Conservation (phyloP, 2,888 invertebrate species). For the Eristalis intricaria region DNA sequence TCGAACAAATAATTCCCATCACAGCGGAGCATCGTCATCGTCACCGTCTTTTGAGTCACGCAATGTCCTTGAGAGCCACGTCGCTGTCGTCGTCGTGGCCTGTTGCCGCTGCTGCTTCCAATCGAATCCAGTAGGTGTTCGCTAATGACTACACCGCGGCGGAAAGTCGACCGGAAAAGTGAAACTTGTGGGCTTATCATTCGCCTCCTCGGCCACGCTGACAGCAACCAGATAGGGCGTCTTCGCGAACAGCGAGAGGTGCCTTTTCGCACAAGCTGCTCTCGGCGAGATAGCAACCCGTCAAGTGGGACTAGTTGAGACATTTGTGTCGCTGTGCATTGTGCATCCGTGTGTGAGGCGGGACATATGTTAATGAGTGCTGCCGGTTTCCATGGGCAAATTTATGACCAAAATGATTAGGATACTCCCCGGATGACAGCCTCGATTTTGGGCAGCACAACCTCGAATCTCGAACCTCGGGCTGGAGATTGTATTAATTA, state of each 20-base stretch:
- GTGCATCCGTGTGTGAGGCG: neutral
- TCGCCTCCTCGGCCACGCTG: conserved; percentile 30
- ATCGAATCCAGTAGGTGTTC: conserved; percentile 61
- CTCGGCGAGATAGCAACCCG: conserved; percentile 30
- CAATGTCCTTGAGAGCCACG: conserved; percentile 58
- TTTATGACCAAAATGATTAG: conserved; percentile 63
- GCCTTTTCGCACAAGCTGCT: conserved; percentile 25
- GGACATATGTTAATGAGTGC: conserved; percentile 64
- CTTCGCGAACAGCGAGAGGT: conserved; percentile 3
- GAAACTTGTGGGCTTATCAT: conserved; percentile 35
- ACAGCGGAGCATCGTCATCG: conserved; percentile 11
- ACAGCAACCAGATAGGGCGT: conserved; percentile 54
- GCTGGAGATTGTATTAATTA: conserved; percentile 56
- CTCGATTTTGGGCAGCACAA: conserved; percentile 18
- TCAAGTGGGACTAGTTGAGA: conserved; percentile 46
- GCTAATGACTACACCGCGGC: conserved; percentile 58
- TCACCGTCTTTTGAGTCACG: conserved; percentile 35
- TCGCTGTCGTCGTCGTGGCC: neutral
- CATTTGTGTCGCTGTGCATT: conserved; percentile 16
- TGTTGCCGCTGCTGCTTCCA: neutral
- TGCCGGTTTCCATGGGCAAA: conserved; percentile 20
- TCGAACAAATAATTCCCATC: conserved; percentile 62
- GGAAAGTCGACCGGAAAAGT: conserved; percentile 39
- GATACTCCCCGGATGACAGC: conserved; percentile 47
- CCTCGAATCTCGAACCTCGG: neutral